phyloP scores from a whole-genome alignment of 2,888 invertebrate genomes.

The Fragum fragum region DNA sequence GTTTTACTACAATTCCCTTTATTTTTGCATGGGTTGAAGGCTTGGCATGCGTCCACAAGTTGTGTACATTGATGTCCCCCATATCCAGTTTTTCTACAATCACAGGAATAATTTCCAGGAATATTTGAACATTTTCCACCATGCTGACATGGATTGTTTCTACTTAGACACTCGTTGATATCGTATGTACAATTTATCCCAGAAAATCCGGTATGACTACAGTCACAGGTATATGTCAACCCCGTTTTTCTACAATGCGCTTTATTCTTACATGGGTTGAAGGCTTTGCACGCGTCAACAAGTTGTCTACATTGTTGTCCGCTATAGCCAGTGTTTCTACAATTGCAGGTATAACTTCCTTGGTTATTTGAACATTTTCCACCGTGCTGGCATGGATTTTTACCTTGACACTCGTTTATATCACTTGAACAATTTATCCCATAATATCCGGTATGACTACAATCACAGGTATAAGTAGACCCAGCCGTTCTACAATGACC shows the following conservation, averaged over 20 bases:
- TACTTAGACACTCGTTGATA: conserved; percentile 30
- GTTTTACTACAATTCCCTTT: neutral
- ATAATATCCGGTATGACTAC: neutral
- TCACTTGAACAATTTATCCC: neutral
- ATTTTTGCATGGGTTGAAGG: neutral
- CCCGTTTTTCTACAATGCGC: neutral
- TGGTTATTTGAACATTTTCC: neutral
- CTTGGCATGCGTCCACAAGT: neutral
- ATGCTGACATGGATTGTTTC: conserved; percentile 21
- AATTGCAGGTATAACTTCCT: neutral
- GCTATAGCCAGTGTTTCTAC: neutral
- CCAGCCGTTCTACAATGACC: neutral
- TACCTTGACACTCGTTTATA: neutral
- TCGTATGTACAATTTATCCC: neutral
- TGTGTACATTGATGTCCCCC: neutral
- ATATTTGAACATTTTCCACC: neutral
- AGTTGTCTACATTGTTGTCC: neutral
- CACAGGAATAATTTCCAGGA: neutral
- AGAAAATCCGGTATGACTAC: neutral
- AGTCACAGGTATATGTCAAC: neutral
- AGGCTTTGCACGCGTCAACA: neutral
- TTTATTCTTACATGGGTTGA: neutral
- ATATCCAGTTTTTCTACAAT: neutral
- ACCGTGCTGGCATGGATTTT: neutral
- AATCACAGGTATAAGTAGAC: neutral